Evolutionary conservation across 2,888 invertebrate genomes (phyloP), one percentile per base, ranked within the genome.

Genomic region (Schizaphis graminum): DNA sequence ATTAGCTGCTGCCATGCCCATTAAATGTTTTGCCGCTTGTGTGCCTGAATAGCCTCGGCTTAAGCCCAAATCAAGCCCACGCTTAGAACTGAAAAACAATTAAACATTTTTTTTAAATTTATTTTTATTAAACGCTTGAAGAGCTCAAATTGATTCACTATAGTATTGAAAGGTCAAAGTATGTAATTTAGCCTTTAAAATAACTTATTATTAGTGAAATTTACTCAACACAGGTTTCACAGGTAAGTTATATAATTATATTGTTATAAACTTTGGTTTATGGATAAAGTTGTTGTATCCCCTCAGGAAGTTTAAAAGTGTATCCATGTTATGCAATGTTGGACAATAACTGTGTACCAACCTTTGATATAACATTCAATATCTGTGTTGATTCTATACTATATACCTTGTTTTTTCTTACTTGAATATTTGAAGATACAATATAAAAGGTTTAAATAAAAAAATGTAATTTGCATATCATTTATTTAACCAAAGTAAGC

Each of bases 1-100:
- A 96, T 98, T 98, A 95, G 98, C 98, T 0, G 98, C 98, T 86
- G 98, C 98, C 92, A 98, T 96, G 8, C 98, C 98, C 97, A 98
- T 98, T 95, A 98, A 97, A 96, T 98, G 98, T 96, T 98, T 98
- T 95, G 98, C 98, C 95, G 98, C 98, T 95, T 98, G 98, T 56
- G 98, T 97, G 0, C 98, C 98, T 87, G 98, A 98, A 96, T 97
- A 98, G 49, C 98, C 98, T 91, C 98, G 97, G 95, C 97, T 98
- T 94, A 99, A 96, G 1, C 99, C 99, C 95, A 98, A 96, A 96
- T 99, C 99, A 95, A 98, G 96, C 67, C 98, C 98, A 47, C 98
- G 97, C 96, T 99, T 99, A 95, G 97, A 97, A 96, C 98, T 98
- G 96, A 11, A 96, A 96, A 95, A 96, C 94, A 95, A 95, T 95